Base-by-base conservation (phyloP, 2,888 invertebrate genomes). In the Junonia oenone region DNA sequence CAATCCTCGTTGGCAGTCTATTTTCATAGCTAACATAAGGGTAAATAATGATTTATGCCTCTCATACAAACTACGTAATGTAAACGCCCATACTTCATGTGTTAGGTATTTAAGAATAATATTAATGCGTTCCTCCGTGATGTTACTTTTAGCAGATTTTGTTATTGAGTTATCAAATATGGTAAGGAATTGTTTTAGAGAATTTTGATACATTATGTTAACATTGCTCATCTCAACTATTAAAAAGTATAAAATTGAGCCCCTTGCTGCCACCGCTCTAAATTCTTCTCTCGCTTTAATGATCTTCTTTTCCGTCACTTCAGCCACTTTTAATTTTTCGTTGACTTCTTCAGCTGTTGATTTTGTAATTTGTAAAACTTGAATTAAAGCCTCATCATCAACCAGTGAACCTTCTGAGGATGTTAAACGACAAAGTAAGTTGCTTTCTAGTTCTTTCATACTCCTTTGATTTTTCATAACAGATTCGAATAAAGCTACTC, bases 181-280 rank as follows among this genome's bases (percentile, higher is more conserved):
- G 9, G 93, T 96, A 40, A 99, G 87, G 84, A 99, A 99, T 78
- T 99, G 98, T 73, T 97, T 97, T 48, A 99, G 87, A 0, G 98
- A 97, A 68, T 98, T 98, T 81, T 99, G 99, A 75, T 99, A 99
- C 98, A 99, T 99, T 6, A 94, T 93, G 75, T 98, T 98, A 0
- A 99, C 98, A 74, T 97, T 95, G 71, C 97, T 97, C 98, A 99
- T 98, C 89, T 99, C 98, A 0, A 98, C 98, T 59, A 99, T 98
- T 37, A 99, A 91, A 77, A 99, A 99, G 75, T 99, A 99, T 1
- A 99, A 87, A 55, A 98, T 98, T 0, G 98, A 98, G 13, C 98
- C 98, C 65, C 98, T 92, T 0, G 96, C 96, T 2, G 99, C 99
- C 0, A 99, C 98, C 0, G 98, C 97, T 64, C 98, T 92, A 77